Conservation (phyloP, 2,113 vertebrate genomes). For the Tupaia chinensis region DNA sequence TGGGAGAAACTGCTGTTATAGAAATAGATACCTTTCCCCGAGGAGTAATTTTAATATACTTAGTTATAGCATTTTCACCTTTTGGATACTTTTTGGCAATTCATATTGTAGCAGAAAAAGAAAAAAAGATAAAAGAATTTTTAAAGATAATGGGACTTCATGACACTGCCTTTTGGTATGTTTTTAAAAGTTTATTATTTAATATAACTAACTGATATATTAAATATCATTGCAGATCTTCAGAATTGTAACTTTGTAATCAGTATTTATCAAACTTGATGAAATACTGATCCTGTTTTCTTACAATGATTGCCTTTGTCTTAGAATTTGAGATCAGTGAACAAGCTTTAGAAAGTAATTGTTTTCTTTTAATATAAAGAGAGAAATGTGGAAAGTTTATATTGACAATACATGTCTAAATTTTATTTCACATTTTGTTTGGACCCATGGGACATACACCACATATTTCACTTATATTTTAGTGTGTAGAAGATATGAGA, state of each 20-base stretch:
- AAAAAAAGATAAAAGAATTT: constrained; percentile 96
- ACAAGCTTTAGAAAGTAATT: neutral
- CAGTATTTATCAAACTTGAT: neutral
- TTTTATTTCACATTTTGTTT: constrained; percentile 46
- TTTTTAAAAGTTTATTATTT: constrained; percentile 54
- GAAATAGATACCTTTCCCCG: constrained; percentile 96
- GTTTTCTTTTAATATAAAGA: neutral
- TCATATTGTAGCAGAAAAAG: constrained; percentile 98
- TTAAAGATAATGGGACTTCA: constrained; percentile 98
- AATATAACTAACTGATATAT: neutral
- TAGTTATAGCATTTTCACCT: constrained; percentile 97
- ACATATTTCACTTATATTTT: neutral
- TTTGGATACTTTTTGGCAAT: constrained; percentile 98
- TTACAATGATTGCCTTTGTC: neutral
- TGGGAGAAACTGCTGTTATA: constrained; percentile 94
- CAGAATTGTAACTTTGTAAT: neutral
- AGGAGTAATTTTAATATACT: constrained; percentile 96
- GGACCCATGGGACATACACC: neutral
- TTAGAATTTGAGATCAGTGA: constrained; percentile 6
- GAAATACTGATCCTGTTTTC: neutral
- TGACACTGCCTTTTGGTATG: constrained; percentile 97
- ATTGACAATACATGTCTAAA: neutral
- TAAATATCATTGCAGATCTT: neutral
- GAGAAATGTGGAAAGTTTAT: neutral
- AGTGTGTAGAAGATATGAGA: neutral